phyloP scores from a whole-genome alignment of 2,797 vertebrate species.

The Nyctalus aviator region DNA sequence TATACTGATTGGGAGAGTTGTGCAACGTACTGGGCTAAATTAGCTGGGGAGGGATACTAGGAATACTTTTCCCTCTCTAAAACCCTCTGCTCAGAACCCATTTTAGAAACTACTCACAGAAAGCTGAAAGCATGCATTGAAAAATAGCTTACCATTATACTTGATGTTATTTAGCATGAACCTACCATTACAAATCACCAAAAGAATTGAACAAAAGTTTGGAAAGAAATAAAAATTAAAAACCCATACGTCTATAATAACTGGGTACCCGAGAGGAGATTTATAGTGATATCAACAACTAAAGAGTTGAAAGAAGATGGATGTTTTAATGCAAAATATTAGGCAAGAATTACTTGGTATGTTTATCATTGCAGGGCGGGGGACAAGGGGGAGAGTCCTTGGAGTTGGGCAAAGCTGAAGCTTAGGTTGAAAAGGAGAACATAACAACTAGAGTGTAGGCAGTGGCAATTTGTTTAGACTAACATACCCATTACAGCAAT shows the following conservation, averaged over 20 bases:
- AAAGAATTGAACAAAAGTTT: constrained; percentile 63
- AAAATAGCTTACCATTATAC: neutral
- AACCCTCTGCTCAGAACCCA: constrained; percentile 42
- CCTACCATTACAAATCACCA: constrained; percentile 56
- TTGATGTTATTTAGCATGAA: constrained; percentile 23
- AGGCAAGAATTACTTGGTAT: neutral
- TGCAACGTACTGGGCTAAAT: constrained; percentile 75
- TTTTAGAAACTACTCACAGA: constrained; percentile 63
- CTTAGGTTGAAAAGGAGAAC: constrained; percentile 11
- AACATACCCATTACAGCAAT: neutral
- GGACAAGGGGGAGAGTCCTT: neutral
- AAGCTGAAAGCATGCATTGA: constrained; percentile 62
- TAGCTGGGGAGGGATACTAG: constrained; percentile 59
- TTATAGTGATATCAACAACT: neutral
- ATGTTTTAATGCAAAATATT: constrained; percentile 52
- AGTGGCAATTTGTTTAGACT: constrained; percentile 52
- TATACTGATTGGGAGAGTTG: constrained; percentile 76
- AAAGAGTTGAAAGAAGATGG: neutral
- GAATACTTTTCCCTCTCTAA: constrained; percentile 51
- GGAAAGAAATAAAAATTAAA: constrained; percentile 44
- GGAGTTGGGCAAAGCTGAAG: constrained; percentile 40
- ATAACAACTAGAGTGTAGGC: neutral
- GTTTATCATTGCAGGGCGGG: neutral
- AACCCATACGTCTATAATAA: constrained; percentile 54
- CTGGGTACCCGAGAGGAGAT: neutral